Evolutionary conservation across 1,140 invertebrate genomes (phyloP), one percentile per base, ranked within the genome.

Genomic region (Dinothrombium tinctorium): DNA sequence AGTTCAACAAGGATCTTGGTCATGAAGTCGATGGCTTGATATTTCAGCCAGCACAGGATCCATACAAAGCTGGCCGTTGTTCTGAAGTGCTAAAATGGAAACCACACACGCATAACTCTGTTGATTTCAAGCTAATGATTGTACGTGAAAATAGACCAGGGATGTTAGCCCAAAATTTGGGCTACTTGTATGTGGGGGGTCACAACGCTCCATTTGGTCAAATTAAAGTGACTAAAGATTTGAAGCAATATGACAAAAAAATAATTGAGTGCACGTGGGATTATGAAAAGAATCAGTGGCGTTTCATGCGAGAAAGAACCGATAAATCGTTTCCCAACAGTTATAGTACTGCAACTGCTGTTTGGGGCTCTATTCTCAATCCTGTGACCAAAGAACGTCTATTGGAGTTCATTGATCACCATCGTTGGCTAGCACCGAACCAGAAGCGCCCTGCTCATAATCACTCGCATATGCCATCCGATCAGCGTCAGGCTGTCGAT

Each of bases 21-120:
- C 94, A 99, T 54, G 86, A 96, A 59, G 86, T 90, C 0, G 94
- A 99, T 58, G 94, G 94, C 33, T 63, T 98, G 0, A 89, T 99
- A 51, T 99, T 96, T 56, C 92, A 99, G 56, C 94, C 94, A 1
- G 68, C 74, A 0, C 66, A 69, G 47, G 74, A 82, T 50, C 33
- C 33, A 1, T 50, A 50, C 22, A 53, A 64, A n/a, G 53, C 73
- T 24, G 92, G 92, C 2, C 61, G 67, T 9, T 89, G 77, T 55
- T 56, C 63, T n/a, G 67, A 73, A 32, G 78, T 94, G 0, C 59
- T 99, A 2, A 99, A 99, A 59, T 99, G 94, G 94, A 99, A 99
- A 61, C 92, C 92, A 0, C 64, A 72, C 4, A 67, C 73, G 25
- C 65, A 84, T 51, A 96, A 96, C 61, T 92, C 89, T 2, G 74